Base-by-base conservation (phyloP, 2,797 vertebrate species). In the Percopsis omiscomaycus region DNA sequence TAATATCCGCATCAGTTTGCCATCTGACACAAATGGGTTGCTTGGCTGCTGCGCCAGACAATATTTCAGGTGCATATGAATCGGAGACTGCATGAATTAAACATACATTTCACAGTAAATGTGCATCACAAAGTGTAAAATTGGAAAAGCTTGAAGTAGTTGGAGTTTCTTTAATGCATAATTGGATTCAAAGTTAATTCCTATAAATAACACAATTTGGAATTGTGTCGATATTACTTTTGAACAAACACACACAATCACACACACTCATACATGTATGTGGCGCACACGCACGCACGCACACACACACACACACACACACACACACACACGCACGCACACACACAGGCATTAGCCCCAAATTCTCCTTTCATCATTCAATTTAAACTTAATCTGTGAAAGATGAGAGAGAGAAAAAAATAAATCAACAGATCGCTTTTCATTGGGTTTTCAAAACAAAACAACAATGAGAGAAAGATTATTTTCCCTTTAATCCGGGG, bases 1-100 rank as follows among this genome's bases (percentile, higher is more conserved):
- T 93, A 92, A 92, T 92, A 91, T 92, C 84, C 85, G 86, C 86
- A 91, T 91, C 91, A 90, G 86, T 88, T 85, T 87, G 73, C 88
- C 91, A 92, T 89, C 86, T 92, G 92, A 92, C 91, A 89, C 86
- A 88, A 88, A 89, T 86, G 86, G 88, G 67, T 69, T 80, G 81
- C 85, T 78, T 63, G 81, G 80, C 81, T 69, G 78, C 72, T 28
- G 74, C 75, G 77, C 77, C 81, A 82, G 80, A 85, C 80, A 78
- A 82, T 87, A 85, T 83, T 76, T 87, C 78, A 81, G 75, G 68
- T 79, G 77, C 84, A 87, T 82, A 82, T 69, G 73, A 84, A 83
- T 78, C 71, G 75, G 65, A 66, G 71, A 79, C 69, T 64, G 71
- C 42, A 83, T 81, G 79, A 81, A 87, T 88, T 84, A 84, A 89